Percentiles rank a stretch among this genome's conserved stretches.
These are phyloP conservation scores for Rutpela maculata DNA, from an alignment of 2,888 invertebrate genomes.

Conservation along the genomic window DNA sequence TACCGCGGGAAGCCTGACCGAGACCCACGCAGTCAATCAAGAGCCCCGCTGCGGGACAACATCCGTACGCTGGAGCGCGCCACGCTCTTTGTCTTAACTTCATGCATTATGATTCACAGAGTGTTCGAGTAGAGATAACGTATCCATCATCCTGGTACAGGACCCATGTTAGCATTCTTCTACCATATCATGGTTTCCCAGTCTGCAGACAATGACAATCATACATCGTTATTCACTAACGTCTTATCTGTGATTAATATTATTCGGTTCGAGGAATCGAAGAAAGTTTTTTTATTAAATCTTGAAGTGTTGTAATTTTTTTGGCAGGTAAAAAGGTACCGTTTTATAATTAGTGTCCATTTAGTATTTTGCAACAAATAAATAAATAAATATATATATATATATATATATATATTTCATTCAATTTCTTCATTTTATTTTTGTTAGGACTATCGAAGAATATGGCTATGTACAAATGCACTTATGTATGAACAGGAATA, in stretches of 20 bases:
- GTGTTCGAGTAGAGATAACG: conserved; percentile 61
- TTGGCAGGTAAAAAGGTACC: background rate
- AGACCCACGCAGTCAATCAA: conserved; percentile 63
- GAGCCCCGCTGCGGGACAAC: conserved; percentile 43
- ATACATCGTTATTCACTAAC: conserved; percentile 54
- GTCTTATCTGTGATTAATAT: conserved; percentile 54
- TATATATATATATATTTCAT: background rate
- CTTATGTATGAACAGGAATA: too few relatives aligned
- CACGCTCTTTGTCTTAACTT: conserved; percentile 42
- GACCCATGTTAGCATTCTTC: conserved; percentile 64
- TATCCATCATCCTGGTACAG: conserved; percentile 67
- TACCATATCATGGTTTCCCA: conserved; percentile 48
- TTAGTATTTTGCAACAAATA: background rate
- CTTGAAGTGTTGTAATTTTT: conserved; percentile 6
- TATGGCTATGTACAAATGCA: too few relatives aligned
- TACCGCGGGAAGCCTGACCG: conserved; percentile 67
- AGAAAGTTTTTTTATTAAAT: conserved; percentile 23
- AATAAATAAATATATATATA: too few relatives aligned
- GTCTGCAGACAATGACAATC: conserved; percentile 49
- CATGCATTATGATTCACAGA: conserved; percentile 60
- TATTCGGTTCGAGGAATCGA: conserved; percentile 35
- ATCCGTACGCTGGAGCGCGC: conserved; percentile 38
- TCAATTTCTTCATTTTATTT: background rate
- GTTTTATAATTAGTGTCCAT: background rate
- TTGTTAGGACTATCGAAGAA: too few relatives aligned